Conservation (phyloP, 53 echinoderm and acorn worm genomes). For the Stichopus horrens region DNA sequence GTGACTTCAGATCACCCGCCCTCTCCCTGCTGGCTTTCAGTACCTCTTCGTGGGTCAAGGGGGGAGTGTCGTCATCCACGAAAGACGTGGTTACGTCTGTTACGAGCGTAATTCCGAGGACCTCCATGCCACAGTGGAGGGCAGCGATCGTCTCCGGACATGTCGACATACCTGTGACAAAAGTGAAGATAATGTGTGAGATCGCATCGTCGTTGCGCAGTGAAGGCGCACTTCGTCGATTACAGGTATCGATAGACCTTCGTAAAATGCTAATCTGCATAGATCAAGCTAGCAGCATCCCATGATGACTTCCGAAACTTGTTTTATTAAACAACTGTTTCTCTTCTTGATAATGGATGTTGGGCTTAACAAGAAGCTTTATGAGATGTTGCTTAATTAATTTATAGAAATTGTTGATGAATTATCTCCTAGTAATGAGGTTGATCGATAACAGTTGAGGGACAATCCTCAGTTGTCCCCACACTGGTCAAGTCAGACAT, state of each 20-base stretch:
- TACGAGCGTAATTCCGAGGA: constrained; percentile 72
- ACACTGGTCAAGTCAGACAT: no score
- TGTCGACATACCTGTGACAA: constrained; percentile 70
- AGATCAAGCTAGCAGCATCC: no score
- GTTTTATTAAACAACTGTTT: no score
- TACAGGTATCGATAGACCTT: neutral
- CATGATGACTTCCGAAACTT: no score
- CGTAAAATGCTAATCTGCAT: no score
- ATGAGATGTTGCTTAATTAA: no score
- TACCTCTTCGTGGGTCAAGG: constrained; percentile 65
- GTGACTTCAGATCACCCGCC: neutral
- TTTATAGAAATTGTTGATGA: no score
- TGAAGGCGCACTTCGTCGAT: neutral
- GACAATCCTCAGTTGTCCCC: no score
- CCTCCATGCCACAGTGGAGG: constrained; percentile 71
- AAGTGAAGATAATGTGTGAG: neutral
- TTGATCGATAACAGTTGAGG: no score
- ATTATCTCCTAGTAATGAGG: no score
- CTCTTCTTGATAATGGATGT: no score
- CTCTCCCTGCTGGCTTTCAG: constrained; percentile 42
- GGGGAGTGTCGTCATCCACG: constrained; percentile 25
- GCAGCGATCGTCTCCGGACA: constrained; percentile 76
- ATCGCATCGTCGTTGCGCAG: neutral
- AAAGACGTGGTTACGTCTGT: constrained; percentile 64
- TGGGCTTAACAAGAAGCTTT: no score